Evolutionary conservation across 2,888 invertebrate genomes (phyloP), one percentile per base, ranked within the genome.

Genomic region (Eupeodes luniger): DNA sequence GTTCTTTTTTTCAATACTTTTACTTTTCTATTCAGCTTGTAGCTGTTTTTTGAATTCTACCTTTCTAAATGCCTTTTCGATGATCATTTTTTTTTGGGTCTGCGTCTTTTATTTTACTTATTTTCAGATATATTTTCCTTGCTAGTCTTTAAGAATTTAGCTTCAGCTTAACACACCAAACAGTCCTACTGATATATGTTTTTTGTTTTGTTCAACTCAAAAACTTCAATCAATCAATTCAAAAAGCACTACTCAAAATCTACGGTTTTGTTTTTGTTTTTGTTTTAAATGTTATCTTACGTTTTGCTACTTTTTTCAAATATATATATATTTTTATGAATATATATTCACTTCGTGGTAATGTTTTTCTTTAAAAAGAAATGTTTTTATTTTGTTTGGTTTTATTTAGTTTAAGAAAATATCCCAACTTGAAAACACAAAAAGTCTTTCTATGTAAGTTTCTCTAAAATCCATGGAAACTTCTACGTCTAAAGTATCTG

Each of bases 391-490:
- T 87, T 27, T 74, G 44, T 57, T 55, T 69, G 27, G n/a, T 61
- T 75, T 70, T 36, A 47, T 66, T 75, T 76, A 51, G 67, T 75
- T 81, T 81, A 85, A 85, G 84, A 78, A 84, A 88, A 88, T 81
- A 88, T 81, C 75, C 66, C 74, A 88, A 85, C 85, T 75, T 64
- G 77, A 84, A 79, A 88, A 85, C 84, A 81, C 81, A 85, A 85
- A 88, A 88, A 85, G 88, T 88, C 88, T 85, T 78, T 85, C 88
- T 88, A 88, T 84, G 81, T 88, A 88, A 81, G 87, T 83, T 87
- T 69, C 83, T 87, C 87, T 87, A 87, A 87, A 87, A 83, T 83
- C 80, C 66, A 80, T 55, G 64, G 87, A 81, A 88, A 88, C 87
- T 81, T 66, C 85, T 88, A 88, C 84, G 53, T 55, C 84, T 88